Base-by-base conservation (phyloP, 2,113 vertebrate species). In the Syrmaticus mikado region DNA sequence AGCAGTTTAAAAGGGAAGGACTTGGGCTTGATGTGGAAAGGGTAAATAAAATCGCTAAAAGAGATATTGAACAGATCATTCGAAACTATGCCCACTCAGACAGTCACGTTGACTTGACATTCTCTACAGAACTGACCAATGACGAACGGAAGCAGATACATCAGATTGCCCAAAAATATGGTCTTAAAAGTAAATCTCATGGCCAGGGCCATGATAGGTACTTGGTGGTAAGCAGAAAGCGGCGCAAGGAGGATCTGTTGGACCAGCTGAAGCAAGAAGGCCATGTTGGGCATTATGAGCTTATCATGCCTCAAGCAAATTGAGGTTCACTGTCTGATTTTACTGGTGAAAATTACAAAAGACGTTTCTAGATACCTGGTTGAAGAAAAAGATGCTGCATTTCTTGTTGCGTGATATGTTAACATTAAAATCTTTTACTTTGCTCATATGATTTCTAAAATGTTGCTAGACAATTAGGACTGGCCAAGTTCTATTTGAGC, bases 121-220 rank as follows among this genome's bases (percentile, higher is more conserved):
- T 99, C 96, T 99, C 99, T 73, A 98, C 98, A 2, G 99, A 99
- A 93, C 98, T 99, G 93, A 99, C 97, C 91, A 99, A 99, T 9
- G 99, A 99, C 0, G 99, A 99, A 91, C 98, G 99, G 72, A 99
- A 99, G 95, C 98, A 99, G 95, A 99, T 99, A 78, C 99, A 99
- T 93, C 98, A 99, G 92, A 98, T 99, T 8, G 98, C 99, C 41
- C 98, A 98, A 83, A 99, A 98, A 90, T 99, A 99, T 0, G 98
- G 99, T 76, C 98, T 99, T 28, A 98, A 99, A 75, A 99, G 99
- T 97, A 99, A 99, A 93, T 99, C 99, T 4, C 99, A 99, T 0
- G 99, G 99, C 73, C 98, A 99, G 79, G 99, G 99, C 43, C 96
- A 97, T 34, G 98, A 98, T 55, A 98, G 99, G 16, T 99, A 99